A percentile compares a stretch with the other conserved stretches of the same genome.
Evolutionary conservation across 2,113 vertebrate species (phyloP).

Genomic region (Gallinago undulata): DNA sequence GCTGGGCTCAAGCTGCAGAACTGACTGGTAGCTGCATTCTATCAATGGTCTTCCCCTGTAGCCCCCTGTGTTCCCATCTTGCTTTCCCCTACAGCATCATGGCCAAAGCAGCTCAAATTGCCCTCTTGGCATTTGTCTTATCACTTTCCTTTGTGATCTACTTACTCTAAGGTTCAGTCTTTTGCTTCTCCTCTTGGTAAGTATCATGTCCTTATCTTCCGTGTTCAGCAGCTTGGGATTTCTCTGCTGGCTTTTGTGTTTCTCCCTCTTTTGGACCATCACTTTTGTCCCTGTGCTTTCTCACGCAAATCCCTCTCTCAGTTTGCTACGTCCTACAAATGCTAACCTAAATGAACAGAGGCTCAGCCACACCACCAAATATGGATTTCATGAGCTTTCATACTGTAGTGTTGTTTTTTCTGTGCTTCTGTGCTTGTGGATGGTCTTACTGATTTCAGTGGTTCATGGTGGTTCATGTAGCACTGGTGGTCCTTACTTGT

Average conservation of each 20-base stretch:
- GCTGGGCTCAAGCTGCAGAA: background rate
- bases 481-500: no score
- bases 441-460: background rate
- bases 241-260: background rate
- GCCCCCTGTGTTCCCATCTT: background rate
- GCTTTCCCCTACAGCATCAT: background rate
- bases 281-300: background rate
- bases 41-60: background rate
- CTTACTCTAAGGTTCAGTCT: background rate
- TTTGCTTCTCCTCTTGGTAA: background rate
- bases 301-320: background rate
- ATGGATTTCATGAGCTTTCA: background rate
- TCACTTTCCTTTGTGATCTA: background rate
- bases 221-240: background rate
- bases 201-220: background rate
- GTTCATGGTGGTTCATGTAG: background rate
- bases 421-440: background rate
- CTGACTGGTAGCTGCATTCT: background rate
- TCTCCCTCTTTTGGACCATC: background rate
- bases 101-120: background rate
- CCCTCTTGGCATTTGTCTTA: background rate
- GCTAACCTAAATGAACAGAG: background rate
- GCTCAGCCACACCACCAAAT: background rate
- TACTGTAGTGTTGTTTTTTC: background rate
- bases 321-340: background rate